Evolutionary conservation across 2,888 invertebrate species (phyloP).

Genomic region (Marronus borbonicus): DNA sequence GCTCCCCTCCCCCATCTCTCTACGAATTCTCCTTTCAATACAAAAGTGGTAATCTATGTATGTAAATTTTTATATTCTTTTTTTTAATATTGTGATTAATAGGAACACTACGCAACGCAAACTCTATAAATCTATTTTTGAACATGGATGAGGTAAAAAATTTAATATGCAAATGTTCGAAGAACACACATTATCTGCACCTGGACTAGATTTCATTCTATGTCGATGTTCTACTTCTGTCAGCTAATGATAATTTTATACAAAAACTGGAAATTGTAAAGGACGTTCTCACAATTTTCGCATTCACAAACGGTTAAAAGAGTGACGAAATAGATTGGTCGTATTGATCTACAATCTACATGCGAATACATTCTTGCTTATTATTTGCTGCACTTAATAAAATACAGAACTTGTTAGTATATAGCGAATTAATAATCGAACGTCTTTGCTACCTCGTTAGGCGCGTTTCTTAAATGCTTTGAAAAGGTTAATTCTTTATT

Average conservation of each 20-base stretch:
- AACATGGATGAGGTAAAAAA: too few species aligned
- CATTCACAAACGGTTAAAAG: constrained; percentile 3
- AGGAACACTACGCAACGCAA: too few species aligned
- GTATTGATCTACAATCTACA: neutral
- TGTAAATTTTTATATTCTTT: too few species aligned
- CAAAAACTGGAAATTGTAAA: neutral
- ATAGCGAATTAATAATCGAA: neutral
- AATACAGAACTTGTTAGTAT: neutral
- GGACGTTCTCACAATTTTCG: constrained; percentile 16
- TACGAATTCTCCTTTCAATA: too few species aligned
- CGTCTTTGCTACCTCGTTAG: neutral
- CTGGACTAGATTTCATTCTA: neutral
- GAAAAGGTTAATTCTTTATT: too few species aligned
- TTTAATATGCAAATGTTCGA: too few species aligned
- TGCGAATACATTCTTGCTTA: neutral
- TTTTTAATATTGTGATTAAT: too few species aligned
- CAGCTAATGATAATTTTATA: constrained; percentile 23
- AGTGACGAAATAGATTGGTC: constrained; percentile 1
- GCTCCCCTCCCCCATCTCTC: too few species aligned
- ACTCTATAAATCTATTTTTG: too few species aligned
- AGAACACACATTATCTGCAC: neutral
- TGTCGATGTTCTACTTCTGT: constrained; percentile 19
- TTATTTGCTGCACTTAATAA: neutral
- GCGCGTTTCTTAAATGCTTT: too few species aligned
- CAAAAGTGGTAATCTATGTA: too few species aligned